Base-by-base conservation (phyloP, 2,888 invertebrate species). In the Cistogaster globosa region DNA sequence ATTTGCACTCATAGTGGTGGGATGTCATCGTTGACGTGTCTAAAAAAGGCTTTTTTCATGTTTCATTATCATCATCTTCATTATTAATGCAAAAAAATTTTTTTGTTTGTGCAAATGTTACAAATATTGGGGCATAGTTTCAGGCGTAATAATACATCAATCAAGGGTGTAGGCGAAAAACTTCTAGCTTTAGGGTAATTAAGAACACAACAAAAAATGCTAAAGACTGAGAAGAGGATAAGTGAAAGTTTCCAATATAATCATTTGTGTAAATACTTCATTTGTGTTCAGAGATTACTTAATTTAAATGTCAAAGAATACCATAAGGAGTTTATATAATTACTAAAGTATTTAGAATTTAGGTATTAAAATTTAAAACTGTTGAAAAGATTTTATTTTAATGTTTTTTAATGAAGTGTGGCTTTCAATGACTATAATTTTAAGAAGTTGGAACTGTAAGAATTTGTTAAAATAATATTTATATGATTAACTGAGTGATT, bases 111-210 rank as follows among this genome's bases (percentile, higher is more conserved):
- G 53, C 14, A 68, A 38, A 38, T 26, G 42, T 62, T 20, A 36
- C 18, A 65, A 76, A 65, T 53, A 26, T 53, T 60, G 8, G 51
- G 51, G 62, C 62, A 74, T 74, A 69, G 63, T 63, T 78, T 69
- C 20, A 74, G 77, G 81, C 22, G 77, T 78, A 85, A 82, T 85
- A 81, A 78, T 72, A 81, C 77, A 81, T 85, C 84, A 75, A 78
- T 78, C 77, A 81, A 81, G n/a, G n/a, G n/a, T 69, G 84, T 77
- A 77, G 84, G 81, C 81, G 81, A 81, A 58, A 45, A 81, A 81
- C 53, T 74, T 76, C 7, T 55, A 75, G 63, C 57, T 71, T 53
- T 45, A 75, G 20, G 18, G 14, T 26, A 48, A 48, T 42, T 38
- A 48, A 57, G 18, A 51, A 32, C 20, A 36, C 32, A 57, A 26